phyloP scores from a whole-genome alignment of 2,113 vertebrate genomes.

The Rhinoptilus africanus region DNA sequence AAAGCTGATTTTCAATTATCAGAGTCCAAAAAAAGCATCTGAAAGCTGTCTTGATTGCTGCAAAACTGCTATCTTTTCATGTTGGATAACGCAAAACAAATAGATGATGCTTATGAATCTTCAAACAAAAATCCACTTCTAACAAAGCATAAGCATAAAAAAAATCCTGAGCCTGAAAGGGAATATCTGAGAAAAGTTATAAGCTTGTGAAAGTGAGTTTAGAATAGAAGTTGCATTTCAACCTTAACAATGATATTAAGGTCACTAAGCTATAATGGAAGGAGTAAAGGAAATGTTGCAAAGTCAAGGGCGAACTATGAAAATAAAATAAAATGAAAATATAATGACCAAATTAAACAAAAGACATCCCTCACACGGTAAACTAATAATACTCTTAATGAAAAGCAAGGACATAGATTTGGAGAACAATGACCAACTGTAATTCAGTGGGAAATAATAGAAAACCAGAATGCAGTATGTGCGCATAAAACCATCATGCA shows the following conservation, averaged over 20 bases:
- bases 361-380: not conserved
- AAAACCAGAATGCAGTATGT: not conserved
- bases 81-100: constrained; percentile 29
- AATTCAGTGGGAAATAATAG: not conserved
- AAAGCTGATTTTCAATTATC: constrained; percentile 63
- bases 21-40: constrained; percentile 8
- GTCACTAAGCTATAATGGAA: not conserved
- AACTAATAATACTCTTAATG: not conserved
- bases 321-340: constrained; percentile 50
- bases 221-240: not conserved
- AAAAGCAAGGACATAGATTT: not conserved
- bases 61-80: constrained; percentile 35
- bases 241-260: not conserved
- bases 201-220: not conserved
- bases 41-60: constrained; percentile 23
- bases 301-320: not conserved
- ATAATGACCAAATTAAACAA: constrained; percentile 5
- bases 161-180: not conserved
- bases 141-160: not conserved
- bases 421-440: not conserved
- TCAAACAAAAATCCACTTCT: constrained; percentile 30
- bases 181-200: not conserved
- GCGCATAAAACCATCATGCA: not conserved
- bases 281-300: not conserved
- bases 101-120: constrained; percentile 27